Percentiles rank a stretch among this genome's conserved stretches.
phyloP scores from a whole-genome alignment of 2,113 vertebrate species.

The Rhabdornis inornatus region DNA sequence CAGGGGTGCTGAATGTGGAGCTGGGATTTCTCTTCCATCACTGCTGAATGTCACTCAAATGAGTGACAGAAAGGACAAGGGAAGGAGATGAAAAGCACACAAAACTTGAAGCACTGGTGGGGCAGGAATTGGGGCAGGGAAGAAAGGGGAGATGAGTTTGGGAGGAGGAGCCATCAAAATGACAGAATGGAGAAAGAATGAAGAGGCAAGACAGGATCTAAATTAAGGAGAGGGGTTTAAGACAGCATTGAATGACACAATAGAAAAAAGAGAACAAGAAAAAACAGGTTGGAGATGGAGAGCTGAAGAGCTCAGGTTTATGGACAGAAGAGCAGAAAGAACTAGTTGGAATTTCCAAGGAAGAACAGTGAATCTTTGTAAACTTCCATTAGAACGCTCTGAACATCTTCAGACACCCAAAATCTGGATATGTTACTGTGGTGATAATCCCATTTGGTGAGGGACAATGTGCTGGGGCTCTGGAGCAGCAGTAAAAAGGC shows the following conservation, averaged over 20 bases:
- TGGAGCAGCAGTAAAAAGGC: not conserved
- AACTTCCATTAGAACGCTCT: not conserved
- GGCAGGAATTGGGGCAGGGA: not conserved
- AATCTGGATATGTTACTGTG: not conserved
- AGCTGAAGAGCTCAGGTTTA: not conserved
- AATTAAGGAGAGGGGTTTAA: not conserved
- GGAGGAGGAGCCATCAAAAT: not conserved
- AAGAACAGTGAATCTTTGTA: not conserved
- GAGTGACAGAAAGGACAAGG: not conserved
- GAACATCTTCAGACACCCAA: not conserved
- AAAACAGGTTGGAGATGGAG: rapidly evolving
- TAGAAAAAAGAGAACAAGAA: not conserved
- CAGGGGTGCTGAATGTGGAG: not conserved
- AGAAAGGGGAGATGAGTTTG: not conserved
- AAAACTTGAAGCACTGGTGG: not conserved
- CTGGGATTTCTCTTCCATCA: not conserved
- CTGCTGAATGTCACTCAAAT: not conserved
- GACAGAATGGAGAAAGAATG: not conserved
- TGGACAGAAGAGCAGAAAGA: not conserved
- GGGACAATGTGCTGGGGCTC: not conserved
- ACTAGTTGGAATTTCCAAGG: not conserved
- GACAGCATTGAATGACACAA: not conserved
- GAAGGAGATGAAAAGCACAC: not conserved
- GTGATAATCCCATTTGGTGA: not conserved
- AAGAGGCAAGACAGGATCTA: not conserved